Conservation (phyloP, 2,888 invertebrate genomes). For the Oscheius myriophilus region DNA sequence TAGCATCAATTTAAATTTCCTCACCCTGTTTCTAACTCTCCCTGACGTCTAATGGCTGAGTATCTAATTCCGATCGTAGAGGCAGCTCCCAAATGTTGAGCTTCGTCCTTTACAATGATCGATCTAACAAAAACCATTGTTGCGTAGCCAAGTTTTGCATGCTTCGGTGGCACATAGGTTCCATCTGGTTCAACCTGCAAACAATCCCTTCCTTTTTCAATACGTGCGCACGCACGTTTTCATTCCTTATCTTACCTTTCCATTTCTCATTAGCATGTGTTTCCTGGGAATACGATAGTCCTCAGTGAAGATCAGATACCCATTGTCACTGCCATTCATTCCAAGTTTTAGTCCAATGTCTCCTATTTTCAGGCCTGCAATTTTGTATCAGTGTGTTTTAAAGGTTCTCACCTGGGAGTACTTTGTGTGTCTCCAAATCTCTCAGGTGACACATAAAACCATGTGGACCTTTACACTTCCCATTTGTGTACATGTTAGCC, state of each 20-base stretch:
- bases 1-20: conserved; percentile 29
- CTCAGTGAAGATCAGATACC: conserved; percentile 85
- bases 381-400: too few species aligned
- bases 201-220: background rate
- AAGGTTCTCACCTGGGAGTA: conserved; percentile 85
- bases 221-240: too few species aligned
- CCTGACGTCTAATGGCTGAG: conserved; percentile 88
- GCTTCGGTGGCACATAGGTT: conserved; percentile 84
- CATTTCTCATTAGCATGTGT: conserved; percentile 92
- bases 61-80: conserved; percentile 89
- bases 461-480: conserved; percentile 84
- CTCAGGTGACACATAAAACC: conserved; percentile 91
- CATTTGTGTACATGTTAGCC: conserved; percentile 86
- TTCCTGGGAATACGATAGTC: conserved; percentile 86
- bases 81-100: conserved; percentile 83
- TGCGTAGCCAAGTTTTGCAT: conserved; percentile 86
- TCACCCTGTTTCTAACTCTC: conserved; percentile 84
- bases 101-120: conserved; percentile 82
- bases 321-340: conserved; percentile 79
- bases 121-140: conserved; percentile 94
- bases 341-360: conserved; percentile 93
- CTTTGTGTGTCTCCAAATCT: conserved; percentile 87
- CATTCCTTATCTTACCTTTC: conserved; percentile 80
- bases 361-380: conserved; percentile 83
- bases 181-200: conserved; percentile 78